Evolutionary conservation across 2,797 vertebrate genomes (phyloP), one percentile per base, ranked within the genome.

Genomic region (Diplodus puntazzo): DNA sequence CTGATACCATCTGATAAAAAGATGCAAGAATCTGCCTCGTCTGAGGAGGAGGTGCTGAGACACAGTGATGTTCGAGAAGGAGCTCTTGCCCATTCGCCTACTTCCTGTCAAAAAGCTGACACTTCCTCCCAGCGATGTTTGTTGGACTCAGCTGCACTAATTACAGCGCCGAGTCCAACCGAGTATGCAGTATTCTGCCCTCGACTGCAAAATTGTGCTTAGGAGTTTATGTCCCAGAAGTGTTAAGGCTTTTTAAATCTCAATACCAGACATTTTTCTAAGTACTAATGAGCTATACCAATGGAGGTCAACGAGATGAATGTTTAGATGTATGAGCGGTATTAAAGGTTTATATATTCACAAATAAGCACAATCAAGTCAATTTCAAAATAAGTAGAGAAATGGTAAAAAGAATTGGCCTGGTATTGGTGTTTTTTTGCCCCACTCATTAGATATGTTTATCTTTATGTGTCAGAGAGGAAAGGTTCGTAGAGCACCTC

Each of bases 171-270:
- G 83, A 88, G 87, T 91, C 79, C 85, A 82, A 81, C 78, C 64
- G 68, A 87, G 88, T 88, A 85, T 83, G 88, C 88, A 90, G 86
- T 69, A 59, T 91, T 92, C 87, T 92, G 88, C 89, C 90, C 39
- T 89, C 79, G 46, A 88, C 91, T 93, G 90, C 89, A 91, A 93
- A 89, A 91, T 96, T 96, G 95, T 96, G 95, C 95, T 96, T 95
- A 92, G 93, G 92, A 94, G 90, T 93, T 90, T 72, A 90, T 91
- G 90, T 93, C 88, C 90, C 92, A 91, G 90, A 90, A 88, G 90
- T 94, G 87, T 95, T 96, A 95, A 96, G 95, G 94, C 94, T 95
- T 95, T 94, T 91, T 64, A 88, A 92, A 92, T 91, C 82, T 92
- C 90, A 92, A 92, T 93, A 93, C 92, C 92, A 94, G 87, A 91